A percentile compares a stretch with the other conserved stretches of the same genome.
Conservation (phyloP, 2,888 invertebrate genomes). For the Drosophila infuscata region DNA sequence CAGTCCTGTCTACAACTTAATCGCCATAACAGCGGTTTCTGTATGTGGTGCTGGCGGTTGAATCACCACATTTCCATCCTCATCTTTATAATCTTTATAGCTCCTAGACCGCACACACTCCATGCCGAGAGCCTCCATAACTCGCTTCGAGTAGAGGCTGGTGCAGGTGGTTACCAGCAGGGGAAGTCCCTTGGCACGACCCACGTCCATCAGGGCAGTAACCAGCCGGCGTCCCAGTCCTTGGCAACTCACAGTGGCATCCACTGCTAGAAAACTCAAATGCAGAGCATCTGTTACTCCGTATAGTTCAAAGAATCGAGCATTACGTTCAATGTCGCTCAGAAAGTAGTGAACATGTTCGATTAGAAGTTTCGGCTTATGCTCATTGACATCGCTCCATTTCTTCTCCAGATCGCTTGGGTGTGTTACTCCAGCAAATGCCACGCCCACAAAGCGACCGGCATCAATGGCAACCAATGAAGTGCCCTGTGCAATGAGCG, state of each 20-base stretch:
- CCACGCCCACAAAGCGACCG: constrained; percentile 53
- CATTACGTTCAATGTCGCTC: constrained; percentile 58
- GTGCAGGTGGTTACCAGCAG: constrained; percentile 71
- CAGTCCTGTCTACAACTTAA: constrained; percentile 29
- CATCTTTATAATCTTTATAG: constrained; percentile 67
- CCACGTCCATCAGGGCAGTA: constrained; percentile 58
- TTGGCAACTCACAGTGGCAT: constrained; percentile 49
- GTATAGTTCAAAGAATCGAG: constrained; percentile 59
- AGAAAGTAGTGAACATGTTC: constrained; percentile 63
- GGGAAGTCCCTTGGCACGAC: constrained; percentile 53
- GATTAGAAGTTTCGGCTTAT: constrained; percentile 28
- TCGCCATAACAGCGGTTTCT: constrained; percentile 47
- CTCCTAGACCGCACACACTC: constrained; percentile 48
- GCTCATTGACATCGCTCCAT: constrained; percentile 29
- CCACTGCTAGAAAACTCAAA: constrained; percentile 58
- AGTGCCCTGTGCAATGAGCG: constrained; percentile 38
- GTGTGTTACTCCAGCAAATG: constrained; percentile 29
- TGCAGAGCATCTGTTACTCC: constrained; percentile 55
- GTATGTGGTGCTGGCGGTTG: constrained; percentile 68
- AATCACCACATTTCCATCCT: constrained; percentile 57
- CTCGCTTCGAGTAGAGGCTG: constrained; percentile 64
- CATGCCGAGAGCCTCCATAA: constrained; percentile 66
- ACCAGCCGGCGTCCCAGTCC: constrained; percentile 68
- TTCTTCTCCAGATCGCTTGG: constrained; percentile 40
- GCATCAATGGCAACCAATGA: constrained; percentile 56